Evolutionary conservation across 2,888 invertebrate genomes (phyloP), one percentile per base, ranked within the genome.

Genomic region (Malachius bipustulatus): DNA sequence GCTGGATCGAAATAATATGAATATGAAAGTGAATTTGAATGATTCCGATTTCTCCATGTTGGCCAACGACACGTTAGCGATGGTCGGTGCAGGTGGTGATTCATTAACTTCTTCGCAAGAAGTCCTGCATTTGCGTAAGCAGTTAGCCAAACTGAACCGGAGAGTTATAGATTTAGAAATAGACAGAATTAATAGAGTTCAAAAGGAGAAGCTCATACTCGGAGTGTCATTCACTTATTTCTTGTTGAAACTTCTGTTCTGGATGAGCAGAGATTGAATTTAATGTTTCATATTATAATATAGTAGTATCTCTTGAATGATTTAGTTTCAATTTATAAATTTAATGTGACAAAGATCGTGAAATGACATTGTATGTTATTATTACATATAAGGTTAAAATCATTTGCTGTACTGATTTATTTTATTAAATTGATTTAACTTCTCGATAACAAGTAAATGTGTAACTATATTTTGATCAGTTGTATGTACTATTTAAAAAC

Each of bases 121-220:
- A 64, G 69, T 88, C 36, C 70, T 82, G 29, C 83, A 88, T 63
- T 69, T 90, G 50, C 73, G 88, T 41, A 71, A 83, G 32, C 90
- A 90, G 63, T 73, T 93, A 52, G 82, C 84, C 13, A 88, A 89
- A 59, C 60, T 93, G 43, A 87, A 88, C 59, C 74, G 89, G 31
- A 76, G 91, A 12, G 80, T 93, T 4, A 77, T 88, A 67, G 75
- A 82, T 4, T 74, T 93, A 43, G 91, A 93, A 64, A 71, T 88
- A 41, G 89, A 90, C 51, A 80, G 82, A 56, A 67, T 82, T 47
- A 82, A 83, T 54, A 71, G 88, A 39, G 76, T 84, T 51, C 87
- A 90, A 56, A 77, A 84, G 47, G 91, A 93, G 55, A 82, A 89
- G 56, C 74, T 89, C 50, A 68, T 88, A 30, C 87, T 84, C 56